Conservation (phyloP, 2,797 vertebrate genomes). For the Falco peregrinus region DNA sequence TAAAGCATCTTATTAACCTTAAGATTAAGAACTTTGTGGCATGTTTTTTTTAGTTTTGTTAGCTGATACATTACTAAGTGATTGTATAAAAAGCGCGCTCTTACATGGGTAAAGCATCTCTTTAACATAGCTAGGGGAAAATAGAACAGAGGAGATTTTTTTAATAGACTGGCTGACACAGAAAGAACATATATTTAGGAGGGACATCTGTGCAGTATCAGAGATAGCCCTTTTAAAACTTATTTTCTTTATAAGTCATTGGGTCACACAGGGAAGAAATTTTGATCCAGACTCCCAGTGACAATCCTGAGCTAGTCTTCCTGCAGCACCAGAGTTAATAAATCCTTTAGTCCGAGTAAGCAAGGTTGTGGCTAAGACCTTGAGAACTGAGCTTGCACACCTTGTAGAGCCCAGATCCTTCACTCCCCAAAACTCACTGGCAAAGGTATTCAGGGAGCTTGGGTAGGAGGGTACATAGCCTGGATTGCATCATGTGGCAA, state of each 20-base stretch:
- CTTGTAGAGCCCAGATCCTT: not conserved
- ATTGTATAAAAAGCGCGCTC: not conserved
- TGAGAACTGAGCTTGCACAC: not conserved
- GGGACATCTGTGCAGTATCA: not conserved
- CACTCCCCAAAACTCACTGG: not conserved
- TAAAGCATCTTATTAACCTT: not conserved
- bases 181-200: not conserved
- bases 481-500: not conserved
- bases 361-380: accelerated
- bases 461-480: not conserved
- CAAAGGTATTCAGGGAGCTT: not conserved
- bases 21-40: not conserved
- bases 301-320: not conserved
- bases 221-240: not conserved
- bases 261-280: not conserved
- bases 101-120: not conserved
- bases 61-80: not conserved
- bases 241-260: not conserved
- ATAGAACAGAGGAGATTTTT: not conserved
- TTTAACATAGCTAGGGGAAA: not conserved
- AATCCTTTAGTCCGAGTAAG: not conserved
- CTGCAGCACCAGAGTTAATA: not conserved
- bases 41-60: not conserved
- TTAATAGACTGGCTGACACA: not conserved
- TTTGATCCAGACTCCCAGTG: not conserved